Evolutionary conservation across 2,113 vertebrate species (phyloP), one percentile per base, ranked within the genome.

Genomic region (Odontophorus gujanensis): DNA sequence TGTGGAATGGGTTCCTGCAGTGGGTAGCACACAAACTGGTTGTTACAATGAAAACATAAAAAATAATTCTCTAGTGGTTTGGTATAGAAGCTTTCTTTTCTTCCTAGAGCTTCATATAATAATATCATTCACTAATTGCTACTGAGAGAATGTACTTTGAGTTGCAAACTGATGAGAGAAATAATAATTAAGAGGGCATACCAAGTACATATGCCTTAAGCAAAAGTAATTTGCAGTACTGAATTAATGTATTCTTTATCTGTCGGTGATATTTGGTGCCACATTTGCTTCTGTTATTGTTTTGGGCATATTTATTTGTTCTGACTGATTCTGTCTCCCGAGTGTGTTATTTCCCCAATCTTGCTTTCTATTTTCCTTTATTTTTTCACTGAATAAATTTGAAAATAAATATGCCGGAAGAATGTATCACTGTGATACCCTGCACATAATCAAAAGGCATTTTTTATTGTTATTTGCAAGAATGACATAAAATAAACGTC

Each of bases 291-390:
- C 92, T 78, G 81, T 92, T 95, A 89, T 93, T 94, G 57, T 96
- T 96, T 94, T 67, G 92, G 92, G 84, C 73, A 75, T 94, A 93
- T 96, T 94, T 96, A 96, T 96, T 97, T 96, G 91, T 95, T 96
- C 93, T 96, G 76, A 93, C 58, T 93, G 89, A 94, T 92, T 94
- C 55, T 66, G 38, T 62, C 83, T 95, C 95, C 94, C 93, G 86
- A 91, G 94, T 93, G 30, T 86, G 61, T 50, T 77, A 86, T 92
- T 93, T 91, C 62, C 84, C 78, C 78, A 89, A 2, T 47, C 81
- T 82, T n/a, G 43, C 30, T 79, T 76, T 62, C 48, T 59, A 24
- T 88, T 62, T 90, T 50, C n/a, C 22, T n/a, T 87, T 22, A 45
- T 28, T 21, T 71, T 91, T 90, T 59, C 21, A 18, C 85, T 71